Conservation (phyloP, 2,113 vertebrate species). For the Cavia porcellus region DNA sequence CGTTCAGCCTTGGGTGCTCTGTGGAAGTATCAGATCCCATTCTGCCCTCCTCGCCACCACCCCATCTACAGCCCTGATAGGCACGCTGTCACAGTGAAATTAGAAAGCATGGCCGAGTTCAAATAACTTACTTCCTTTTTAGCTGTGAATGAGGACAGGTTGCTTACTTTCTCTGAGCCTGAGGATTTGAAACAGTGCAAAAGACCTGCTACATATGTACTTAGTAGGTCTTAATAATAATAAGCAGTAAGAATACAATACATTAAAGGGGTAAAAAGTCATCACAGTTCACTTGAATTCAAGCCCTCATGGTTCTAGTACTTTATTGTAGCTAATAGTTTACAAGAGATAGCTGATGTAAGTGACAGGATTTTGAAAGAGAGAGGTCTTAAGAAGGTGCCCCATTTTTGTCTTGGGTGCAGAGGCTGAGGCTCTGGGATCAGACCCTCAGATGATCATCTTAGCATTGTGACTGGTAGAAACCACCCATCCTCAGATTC, state of each 20-base stretch:
- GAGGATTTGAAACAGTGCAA: conserved; percentile 11
- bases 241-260: too few species aligned
- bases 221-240: neutral
- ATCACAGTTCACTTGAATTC: neutral
- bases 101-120: neutral
- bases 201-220: neutral
- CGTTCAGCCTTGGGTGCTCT: neutral
- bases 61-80: neutral
- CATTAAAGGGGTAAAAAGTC: neutral
- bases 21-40: neutral
- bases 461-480: neutral
- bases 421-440: neutral
- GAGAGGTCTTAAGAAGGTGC: neutral
- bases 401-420: neutral
- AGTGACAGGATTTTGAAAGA: neutral
- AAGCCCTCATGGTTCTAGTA: neutral
- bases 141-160: neutral
- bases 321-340: neutral
- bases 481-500: neutral
- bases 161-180: neutral
- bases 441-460: neutral
- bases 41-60: neutral
- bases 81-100: neutral
- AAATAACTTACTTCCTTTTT: neutral
- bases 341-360: neutral